Evolutionary conservation across 2,113 vertebrate genomes (phyloP), one percentile per base, ranked within the genome.

Genomic region (Tympanuchus pallidicinctus): DNA sequence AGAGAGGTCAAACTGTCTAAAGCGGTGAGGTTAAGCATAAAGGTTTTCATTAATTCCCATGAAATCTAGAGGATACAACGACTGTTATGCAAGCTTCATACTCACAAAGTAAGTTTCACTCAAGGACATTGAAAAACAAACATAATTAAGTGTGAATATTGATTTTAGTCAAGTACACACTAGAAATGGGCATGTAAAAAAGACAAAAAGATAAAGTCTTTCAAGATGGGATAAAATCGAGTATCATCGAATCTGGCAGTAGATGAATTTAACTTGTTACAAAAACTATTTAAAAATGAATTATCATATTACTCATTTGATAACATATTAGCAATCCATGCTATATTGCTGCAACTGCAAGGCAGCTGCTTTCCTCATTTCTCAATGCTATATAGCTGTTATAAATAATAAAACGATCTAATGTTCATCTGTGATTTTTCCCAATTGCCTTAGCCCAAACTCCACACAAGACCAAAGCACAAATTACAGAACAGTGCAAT

Each of bases 281-380:
- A 50, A 88, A 96, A 95, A 86, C 61, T 65, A 88, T 90, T 96
- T 82, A 72, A 88, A 93, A 91, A 93, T 92, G 4, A 86, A 42
- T 93, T 94, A 94, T 89, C 95, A 32, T 64, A 92, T 95, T 95
- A 89, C 73, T 94, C 50, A 40, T 95, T 95, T 93, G 88, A 93
- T 94, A 91, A 86, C 75, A 34, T 81, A 71, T 95, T 97, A 93
- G 93, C 78, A 96, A 82, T 92, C 65, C 93, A 42, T 85, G 74
- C 27, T 95, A 88, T 90, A 92, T 67, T 88, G 77, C 80, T 93
- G 47, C 48, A 96, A 79, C 76, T 90, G 77, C 45, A 74, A 92
- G 69, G 82, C 88, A 92, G 74, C 8, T 82, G 82, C 59, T 96
- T 94, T 91, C 82, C 75, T 92, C 56, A 86, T 96, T 96, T 94